These are phyloP conservation scores for Loxodonta africana DNA, from an alignment of 2,113 vertebrate species.

Conservation along the genomic window DNA sequence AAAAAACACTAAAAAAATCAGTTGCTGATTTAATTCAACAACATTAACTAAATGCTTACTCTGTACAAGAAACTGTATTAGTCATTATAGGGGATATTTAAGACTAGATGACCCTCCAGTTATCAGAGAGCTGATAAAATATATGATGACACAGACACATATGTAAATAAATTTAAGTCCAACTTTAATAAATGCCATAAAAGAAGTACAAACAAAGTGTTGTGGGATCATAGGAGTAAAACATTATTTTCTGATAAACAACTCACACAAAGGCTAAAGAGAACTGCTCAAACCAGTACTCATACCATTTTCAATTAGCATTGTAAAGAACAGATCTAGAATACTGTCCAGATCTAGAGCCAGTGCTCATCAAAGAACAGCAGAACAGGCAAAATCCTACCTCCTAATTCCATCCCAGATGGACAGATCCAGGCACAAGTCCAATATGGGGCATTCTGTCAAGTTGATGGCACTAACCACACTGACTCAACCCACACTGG, in stretches of 20 bases:
- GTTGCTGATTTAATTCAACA: neutral
- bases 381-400: neutral
- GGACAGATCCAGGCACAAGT: neutral
- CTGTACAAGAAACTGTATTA: neutral
- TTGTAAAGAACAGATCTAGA: neutral
- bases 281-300: neutral
- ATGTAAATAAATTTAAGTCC: neutral
- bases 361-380: neutral
- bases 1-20: neutral
- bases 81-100: neutral
- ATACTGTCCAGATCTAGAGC: neutral
- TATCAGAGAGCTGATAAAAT: slow-evolving; percentile 2
- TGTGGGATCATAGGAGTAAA: neutral
- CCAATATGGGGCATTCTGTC: neutral
- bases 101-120: neutral
- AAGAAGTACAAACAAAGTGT: neutral
- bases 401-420: neutral
- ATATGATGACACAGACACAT: neutral
- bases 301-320: neutral
- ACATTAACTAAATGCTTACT: neutral
- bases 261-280: neutral
- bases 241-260: neutral
- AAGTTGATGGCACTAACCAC: neutral
- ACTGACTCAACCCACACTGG: too few relatives aligned
- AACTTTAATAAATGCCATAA: neutral